Base-by-base conservation (phyloP, 2,113 vertebrate genomes). In the Malurus cyaneus region DNA sequence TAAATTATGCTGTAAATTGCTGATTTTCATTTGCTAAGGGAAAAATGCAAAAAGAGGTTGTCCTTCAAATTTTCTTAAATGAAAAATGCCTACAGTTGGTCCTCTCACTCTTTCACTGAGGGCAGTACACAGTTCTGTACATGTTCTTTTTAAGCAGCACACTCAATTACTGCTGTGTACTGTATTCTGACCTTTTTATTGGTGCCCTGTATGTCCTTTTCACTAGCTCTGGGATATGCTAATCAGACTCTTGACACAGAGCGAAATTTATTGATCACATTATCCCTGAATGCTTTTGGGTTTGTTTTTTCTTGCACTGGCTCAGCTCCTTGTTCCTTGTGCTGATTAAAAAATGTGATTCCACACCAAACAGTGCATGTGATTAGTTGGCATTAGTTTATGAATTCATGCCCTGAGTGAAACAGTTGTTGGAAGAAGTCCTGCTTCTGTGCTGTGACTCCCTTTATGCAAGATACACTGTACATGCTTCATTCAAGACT, bases 211-310 rank as follows among this genome's bases (percentile, higher is more conserved):
- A 76, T 56, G 89, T 95, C 91, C 89, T 94, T 85, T 89, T 88
- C 79, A 84, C 49, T 90, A 34, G 34, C 72, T 84, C 64, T 93
- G 29, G 61, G 65, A 69, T 89, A 96, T 86, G 91, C 56, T 95
- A 96, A 96, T 95, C 69, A 88, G 60, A 72, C 17, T 94, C 13
- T 56, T 96, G 84, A 89, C 92, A 96, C 11, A 69, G 64, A 54
- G 36, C 65, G 46, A 72, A 93, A 96, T 95, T 93, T 93, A 96
- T 97, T 89, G 93, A 97, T 96, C 67, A 32, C 36, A 89, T 93
- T 95, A 89, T 72, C 67, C 41, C 85, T 80, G 54, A 95, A 94
- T 88, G 31, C 3, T 69, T 53, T 53, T 9, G 21, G 4, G 7
- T 39, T 84, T 54, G 6, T 56, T 11, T 77, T 90, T 73, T 70